phyloP scores from a whole-genome alignment of 2,888 invertebrate genomes.

The Athrips mouffetella region DNA sequence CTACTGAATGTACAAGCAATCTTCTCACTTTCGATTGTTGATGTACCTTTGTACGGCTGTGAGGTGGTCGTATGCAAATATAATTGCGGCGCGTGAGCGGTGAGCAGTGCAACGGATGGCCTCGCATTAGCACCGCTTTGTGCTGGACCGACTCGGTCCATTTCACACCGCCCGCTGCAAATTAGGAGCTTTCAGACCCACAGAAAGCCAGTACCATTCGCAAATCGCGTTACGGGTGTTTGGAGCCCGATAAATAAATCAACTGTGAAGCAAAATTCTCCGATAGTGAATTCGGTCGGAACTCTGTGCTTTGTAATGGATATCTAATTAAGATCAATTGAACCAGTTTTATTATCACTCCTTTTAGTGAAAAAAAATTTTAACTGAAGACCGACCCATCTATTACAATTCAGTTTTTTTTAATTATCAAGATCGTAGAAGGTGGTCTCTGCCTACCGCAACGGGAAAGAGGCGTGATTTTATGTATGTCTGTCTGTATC shows the following conservation, averaged over 20 bases:
- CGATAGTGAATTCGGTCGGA: background rate
- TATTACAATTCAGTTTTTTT: too few species aligned
- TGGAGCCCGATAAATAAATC: constrained; percentile 10
- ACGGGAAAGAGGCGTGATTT: too few species aligned
- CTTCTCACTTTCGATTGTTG: background rate
- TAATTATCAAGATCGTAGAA: too few species aligned
- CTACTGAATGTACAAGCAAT: background rate
- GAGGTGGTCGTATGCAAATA: constrained; percentile 68
- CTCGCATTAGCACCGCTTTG: constrained; percentile 68
- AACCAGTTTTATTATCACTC: too few species aligned
- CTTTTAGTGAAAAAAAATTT: too few species aligned
- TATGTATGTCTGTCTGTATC: too few species aligned
- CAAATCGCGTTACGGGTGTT: constrained; percentile 16
- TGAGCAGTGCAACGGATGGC: constrained; percentile 52
- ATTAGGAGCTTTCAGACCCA: constrained; percentile 50
- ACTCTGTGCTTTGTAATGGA: too few species aligned
- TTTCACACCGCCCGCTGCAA: constrained; percentile 60
- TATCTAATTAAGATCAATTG: too few species aligned
- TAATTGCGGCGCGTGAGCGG: constrained; percentile 50
- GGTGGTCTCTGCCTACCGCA: too few species aligned
- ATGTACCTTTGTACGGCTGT: constrained; percentile 20
- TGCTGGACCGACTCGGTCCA: constrained; percentile 65
- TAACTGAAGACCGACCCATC: too few species aligned
- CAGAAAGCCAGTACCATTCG: constrained; percentile 14
- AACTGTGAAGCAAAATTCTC: constrained; percentile 3